Base-by-base conservation (phyloP, 2,888 invertebrate genomes). In the Lithophane socia region DNA sequence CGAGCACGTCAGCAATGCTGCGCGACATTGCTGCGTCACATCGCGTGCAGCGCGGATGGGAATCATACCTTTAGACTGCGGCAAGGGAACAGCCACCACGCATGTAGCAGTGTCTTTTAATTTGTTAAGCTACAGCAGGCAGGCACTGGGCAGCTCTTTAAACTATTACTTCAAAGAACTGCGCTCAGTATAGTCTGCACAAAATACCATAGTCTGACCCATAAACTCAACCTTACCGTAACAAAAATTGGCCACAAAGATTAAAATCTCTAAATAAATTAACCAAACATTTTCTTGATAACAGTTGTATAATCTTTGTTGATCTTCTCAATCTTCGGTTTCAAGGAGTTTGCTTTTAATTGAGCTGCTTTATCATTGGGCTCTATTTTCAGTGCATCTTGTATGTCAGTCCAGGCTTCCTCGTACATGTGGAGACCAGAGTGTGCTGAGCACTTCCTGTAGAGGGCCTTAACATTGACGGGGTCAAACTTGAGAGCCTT, bases 401-500 rank as follows among this genome's bases (percentile, higher is more conserved):
- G 97, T 49, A 98, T 97, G 88, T 97, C 97, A 3, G 90, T 90
- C 91, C 97, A 95, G 0, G 98, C 98, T 77, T 97, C 97, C 73
- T 98, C 98, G 85, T 97, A 97, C 93, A 98, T 97, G 60, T 97
- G 95, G 0, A 98, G 93, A 65, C 97, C 97, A 47, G 96, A 94
- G 95, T 97, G 97, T 0, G 99, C 98, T 93, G 80, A 61, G 98
- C 97, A 13, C 98, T 98, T 80, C 98, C 99, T 97, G 94, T 99
- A 99, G 0, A 98, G 95, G 0, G 98, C 99, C 94, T 99, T 99
- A 1, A 98, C 97, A 92, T 98, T 99, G 13, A 97, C 97, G 0
- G 97, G 94, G 88, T 99, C 98, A n/a, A 98, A 91, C 75, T 97
- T 97, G 5, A 99, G 93, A 0, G 98, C 99, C 88, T 98, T 97